A percentile compares a stretch with the other conserved stretches of the same genome.
phyloP scores from a whole-genome alignment of 2,888 invertebrate species.

The Lycaena phlaeas region DNA sequence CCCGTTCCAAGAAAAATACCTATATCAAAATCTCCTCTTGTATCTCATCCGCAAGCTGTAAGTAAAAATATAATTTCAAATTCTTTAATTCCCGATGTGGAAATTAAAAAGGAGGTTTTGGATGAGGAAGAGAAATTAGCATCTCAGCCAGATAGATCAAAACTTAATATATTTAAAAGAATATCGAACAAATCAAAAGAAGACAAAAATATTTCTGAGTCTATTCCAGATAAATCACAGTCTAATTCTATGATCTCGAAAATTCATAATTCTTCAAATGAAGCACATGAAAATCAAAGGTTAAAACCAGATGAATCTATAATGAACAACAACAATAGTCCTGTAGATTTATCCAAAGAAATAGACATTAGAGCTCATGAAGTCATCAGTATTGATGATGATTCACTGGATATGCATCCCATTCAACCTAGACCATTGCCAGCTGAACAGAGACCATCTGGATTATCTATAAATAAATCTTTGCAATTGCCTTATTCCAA shows the following conservation, averaged over 20 bases:
- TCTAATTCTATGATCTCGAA: slow-evolving; percentile 60
- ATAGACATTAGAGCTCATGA: slow-evolving; percentile 65
- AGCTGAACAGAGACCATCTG: slow-evolving; percentile 36
- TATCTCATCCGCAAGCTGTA: slow-evolving; percentile 47
- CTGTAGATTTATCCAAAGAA: slow-evolving; percentile 63
- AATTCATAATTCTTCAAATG: slow-evolving; percentile 47
- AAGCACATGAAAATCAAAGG: slow-evolving; percentile 39
- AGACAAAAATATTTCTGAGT: slow-evolving; percentile 64
- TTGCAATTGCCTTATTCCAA: slow-evolving; percentile 61
- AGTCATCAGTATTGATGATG: slow-evolving; percentile 65
- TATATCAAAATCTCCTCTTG: slow-evolving; percentile 61
- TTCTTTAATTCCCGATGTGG: slow-evolving; percentile 45
- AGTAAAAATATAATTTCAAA: slow-evolving; percentile 40
- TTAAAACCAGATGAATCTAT: slow-evolving; percentile 48
- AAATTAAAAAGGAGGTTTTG: slow-evolving; percentile 66
- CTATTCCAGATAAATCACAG: slow-evolving; percentile 51
- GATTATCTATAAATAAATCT: slow-evolving; percentile 58
- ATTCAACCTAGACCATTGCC: slow-evolving; percentile 30
- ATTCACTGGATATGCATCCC: slow-evolving; percentile 50
- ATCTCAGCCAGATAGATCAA: slow-evolving; percentile 87
- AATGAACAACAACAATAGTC: slow-evolving; percentile 68
- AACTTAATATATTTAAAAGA: slow-evolving; percentile 90
- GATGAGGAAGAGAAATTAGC: slow-evolving; percentile 76
- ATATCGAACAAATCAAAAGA: slow-evolving; percentile 84
- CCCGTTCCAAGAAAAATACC: slow-evolving; percentile 66